A percentile compares a stretch with the other conserved stretches of the same genome.
Conservation (phyloP, 2,113 vertebrate genomes). For the Benitochromis conjunctus region DNA sequence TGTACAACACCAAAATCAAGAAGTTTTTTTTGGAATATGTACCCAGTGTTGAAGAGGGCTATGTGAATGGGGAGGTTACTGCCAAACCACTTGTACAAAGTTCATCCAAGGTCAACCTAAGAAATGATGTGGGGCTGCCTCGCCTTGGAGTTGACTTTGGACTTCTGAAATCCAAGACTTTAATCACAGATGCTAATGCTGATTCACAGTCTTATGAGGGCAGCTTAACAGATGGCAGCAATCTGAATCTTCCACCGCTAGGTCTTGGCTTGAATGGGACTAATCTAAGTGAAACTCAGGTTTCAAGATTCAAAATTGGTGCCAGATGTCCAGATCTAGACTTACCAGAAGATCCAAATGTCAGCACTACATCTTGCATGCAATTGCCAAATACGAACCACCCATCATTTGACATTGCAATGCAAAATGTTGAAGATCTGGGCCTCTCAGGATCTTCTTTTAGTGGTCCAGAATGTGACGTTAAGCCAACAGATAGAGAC, state of each 20-base stretch:
- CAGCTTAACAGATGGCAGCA: constrained; percentile 6
- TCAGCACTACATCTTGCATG: neutral
- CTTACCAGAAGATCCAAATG: neutral
- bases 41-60: neutral
- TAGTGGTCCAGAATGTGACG: neutral
- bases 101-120: constrained; percentile 8
- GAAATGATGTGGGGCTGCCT: constrained; percentile 23
- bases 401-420: neutral
- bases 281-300: neutral
- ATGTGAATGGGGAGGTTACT: neutral
- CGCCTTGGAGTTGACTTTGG: constrained; percentile 67
- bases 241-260: constrained; percentile 53
- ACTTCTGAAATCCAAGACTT: constrained; percentile 19
- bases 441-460: constrained; percentile 1
- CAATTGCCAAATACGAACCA: neutral
- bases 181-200: neutral
- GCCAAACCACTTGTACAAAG: neutral
- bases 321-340: neutral
- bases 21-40: constrained; percentile 57
- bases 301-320: neutral
- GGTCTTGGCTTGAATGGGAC: neutral
- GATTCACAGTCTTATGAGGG: neutral
- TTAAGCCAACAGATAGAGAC: neutral
- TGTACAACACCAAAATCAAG: constrained; percentile 73
- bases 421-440: constrained; percentile 13